These are phyloP conservation scores for Gymnoscopelus braueri DNA, from an alignment of 2,797 vertebrate genomes.

Conservation along the genomic window DNA sequence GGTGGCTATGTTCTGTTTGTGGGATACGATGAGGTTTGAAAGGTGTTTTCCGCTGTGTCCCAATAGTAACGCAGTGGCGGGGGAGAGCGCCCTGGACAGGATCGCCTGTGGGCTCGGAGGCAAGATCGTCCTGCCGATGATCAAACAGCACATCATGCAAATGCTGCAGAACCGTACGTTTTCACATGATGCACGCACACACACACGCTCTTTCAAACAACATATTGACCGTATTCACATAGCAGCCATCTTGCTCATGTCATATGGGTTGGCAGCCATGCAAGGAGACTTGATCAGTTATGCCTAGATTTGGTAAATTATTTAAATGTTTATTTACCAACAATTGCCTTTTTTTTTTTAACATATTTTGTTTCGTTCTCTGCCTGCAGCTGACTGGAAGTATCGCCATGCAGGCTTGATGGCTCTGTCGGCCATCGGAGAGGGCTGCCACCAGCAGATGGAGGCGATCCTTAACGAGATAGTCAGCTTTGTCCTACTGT, in stretches of 20 bases:
- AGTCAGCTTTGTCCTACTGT: constrained; percentile 94
- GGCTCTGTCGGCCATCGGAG: constrained; percentile 97
- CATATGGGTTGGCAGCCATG: too few species aligned
- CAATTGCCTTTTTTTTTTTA: constrained; percentile 13
- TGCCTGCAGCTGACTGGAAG: constrained; percentile 92
- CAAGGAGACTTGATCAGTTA: too few species aligned
- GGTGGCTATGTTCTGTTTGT: too few species aligned
- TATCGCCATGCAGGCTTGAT: constrained; percentile 96
- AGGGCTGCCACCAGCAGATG: constrained; percentile 99
- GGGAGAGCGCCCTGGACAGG: constrained; percentile 96
- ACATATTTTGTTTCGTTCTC: neutral
- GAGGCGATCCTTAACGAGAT: constrained; percentile 97
- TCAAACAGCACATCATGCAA: constrained; percentile 99
- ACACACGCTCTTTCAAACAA: neutral
- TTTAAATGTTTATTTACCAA: neutral
- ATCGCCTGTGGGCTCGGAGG: constrained; percentile 98
- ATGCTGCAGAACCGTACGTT: constrained; percentile 98
- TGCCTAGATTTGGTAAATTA: neutral
- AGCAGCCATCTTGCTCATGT: too few species aligned
- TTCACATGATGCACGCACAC: neutral
- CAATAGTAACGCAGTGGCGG: constrained; percentile 93
- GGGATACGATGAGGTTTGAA: too few species aligned
- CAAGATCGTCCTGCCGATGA: constrained; percentile 97
- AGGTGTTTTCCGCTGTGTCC: too few species aligned
- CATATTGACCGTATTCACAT: too few species aligned